These are phyloP conservation scores for Microcebus jonahi DNA, from an alignment of 2,113 vertebrate species.

Conservation along the genomic window DNA sequence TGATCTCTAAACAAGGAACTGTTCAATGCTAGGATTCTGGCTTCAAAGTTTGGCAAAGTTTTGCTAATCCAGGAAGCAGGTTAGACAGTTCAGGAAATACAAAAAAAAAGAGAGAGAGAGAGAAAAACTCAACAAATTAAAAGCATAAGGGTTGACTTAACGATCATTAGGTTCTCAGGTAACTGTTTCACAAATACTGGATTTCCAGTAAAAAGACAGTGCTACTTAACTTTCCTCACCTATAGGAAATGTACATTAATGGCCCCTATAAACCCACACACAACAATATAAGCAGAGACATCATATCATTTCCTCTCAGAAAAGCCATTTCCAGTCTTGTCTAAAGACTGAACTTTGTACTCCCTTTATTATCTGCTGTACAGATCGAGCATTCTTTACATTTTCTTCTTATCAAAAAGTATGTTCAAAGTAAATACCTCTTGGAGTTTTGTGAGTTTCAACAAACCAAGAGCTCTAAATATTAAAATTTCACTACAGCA, in stretches of 20 bases:
- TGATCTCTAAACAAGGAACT: slow-evolving; percentile 58
- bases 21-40: slow-evolving; percentile 49
- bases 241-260: not conserved
- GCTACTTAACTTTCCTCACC: not conserved
- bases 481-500: not conserved
- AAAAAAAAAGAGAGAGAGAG: not conserved
- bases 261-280: not conserved
- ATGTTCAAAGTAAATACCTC: slow-evolving; percentile 38
- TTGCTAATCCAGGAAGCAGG: slow-evolving; percentile 74
- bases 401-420: slow-evolving; percentile 17
- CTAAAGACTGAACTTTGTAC: not conserved
- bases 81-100: slow-evolving; percentile 73
- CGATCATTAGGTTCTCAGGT: slow-evolving; percentile 63
- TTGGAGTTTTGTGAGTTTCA: not conserved
- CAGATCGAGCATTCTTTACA: not conserved
- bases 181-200: not conserved
- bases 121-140: slow-evolving; percentile 73
- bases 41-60: slow-evolving; percentile 72
- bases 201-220: slow-evolving; percentile 24
- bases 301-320: not conserved
- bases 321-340: not conserved
- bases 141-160: slow-evolving; percentile 75
- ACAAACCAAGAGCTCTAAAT: slow-evolving; percentile 15
- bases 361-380: not conserved
- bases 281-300: not conserved